A percentile compares a stretch with the other conserved stretches of the same genome.
These are phyloP conservation scores for Fopius arisanus DNA, from an alignment of 1,140 invertebrate genomes.

Conservation along the genomic window DNA sequence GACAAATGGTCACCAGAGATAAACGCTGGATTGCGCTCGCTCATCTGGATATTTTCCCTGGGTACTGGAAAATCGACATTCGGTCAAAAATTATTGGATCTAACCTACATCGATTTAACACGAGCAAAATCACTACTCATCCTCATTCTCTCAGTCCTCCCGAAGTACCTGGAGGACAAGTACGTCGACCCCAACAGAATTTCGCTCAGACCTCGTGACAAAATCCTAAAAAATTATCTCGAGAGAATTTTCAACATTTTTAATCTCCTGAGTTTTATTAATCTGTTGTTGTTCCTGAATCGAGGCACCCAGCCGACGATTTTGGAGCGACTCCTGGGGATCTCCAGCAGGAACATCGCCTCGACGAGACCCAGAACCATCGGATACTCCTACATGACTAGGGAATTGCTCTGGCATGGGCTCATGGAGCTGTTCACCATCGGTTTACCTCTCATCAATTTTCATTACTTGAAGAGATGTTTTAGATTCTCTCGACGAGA, in stretches of 20 bases:
- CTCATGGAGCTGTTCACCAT: constrained; percentile 56
- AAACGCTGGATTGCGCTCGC: constrained; percentile 48
- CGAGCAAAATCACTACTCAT: constrained; percentile 49
- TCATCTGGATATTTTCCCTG: constrained; percentile 59
- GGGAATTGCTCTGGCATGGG: constrained; percentile 62
- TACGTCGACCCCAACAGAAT: constrained; percentile 35
- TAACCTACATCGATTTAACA: constrained; percentile 52
- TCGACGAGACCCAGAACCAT: constrained; percentile 51
- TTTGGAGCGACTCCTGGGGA: constrained; percentile 51
- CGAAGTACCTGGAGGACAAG: constrained; percentile 51
- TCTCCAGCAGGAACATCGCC: constrained; percentile 46
- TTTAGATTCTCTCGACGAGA: constrained; percentile 35
- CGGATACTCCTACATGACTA: constrained; percentile 63
- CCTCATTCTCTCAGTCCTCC: constrained; percentile 48
- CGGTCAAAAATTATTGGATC: constrained; percentile 57
- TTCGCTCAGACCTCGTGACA: not conserved
- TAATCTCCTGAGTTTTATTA: constrained; percentile 51
- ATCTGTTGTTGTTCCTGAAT: constrained; percentile 54
- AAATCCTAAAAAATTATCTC: constrained; percentile 21
- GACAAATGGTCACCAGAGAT: constrained; percentile 57
- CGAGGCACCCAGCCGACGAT: constrained; percentile 52
- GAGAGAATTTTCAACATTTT: constrained; percentile 43
- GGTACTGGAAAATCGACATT: constrained; percentile 52
- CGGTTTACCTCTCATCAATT: constrained; percentile 57
- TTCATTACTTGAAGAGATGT: constrained; percentile 50